Percentiles rank a stretch among this genome's conserved stretches.
These are phyloP conservation scores for Bombus picipes DNA, from an alignment of 1,140 invertebrate genomes.

Conservation along the genomic window DNA sequence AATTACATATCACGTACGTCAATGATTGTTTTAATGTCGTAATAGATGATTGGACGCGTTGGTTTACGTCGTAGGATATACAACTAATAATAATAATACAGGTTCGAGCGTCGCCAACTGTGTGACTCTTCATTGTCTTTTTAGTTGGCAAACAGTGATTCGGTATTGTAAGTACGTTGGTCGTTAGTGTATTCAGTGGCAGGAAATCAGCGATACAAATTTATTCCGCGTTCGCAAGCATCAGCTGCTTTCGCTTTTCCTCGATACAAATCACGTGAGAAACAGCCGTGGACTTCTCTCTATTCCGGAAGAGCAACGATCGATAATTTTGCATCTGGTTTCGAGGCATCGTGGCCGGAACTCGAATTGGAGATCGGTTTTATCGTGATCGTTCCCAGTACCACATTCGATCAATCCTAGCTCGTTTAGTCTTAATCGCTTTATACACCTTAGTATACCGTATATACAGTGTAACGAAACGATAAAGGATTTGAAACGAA, in stretches of 20 bases:
- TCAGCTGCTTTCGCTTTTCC: slow-evolving; percentile 4
- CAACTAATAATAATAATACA: slow-evolving; percentile 36
- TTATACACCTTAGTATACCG: background rate
- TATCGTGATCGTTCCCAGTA: background rate
- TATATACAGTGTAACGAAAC: background rate
- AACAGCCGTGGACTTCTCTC: slow-evolving; percentile 2
- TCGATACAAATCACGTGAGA: slow-evolving; percentile 7
- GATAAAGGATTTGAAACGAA: background rate
- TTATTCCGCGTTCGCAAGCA: background rate
- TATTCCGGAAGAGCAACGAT: slow-evolving; percentile 17
- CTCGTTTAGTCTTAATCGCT: background rate
- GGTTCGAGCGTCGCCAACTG: background rate
- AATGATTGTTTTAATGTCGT: slow-evolving; percentile 40
- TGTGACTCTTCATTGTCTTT: slow-evolving; percentile 33
- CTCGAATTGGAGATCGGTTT: background rate
- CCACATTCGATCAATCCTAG: background rate
- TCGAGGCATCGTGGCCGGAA: background rate
- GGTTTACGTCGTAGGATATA: slow-evolving; percentile 12
- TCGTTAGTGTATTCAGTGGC: background rate
- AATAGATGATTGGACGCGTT: slow-evolving; percentile 22
- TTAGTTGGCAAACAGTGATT: slow-evolving; percentile 9
- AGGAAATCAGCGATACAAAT: slow-evolving; percentile 6
- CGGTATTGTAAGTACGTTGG: background rate
- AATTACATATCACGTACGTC: slow-evolving; percentile 17
- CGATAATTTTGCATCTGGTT: slow-evolving; percentile 34